phyloP scores from a whole-genome alignment of 1,140 invertebrate genomes.

The Brachionus manjavacas region DNA sequence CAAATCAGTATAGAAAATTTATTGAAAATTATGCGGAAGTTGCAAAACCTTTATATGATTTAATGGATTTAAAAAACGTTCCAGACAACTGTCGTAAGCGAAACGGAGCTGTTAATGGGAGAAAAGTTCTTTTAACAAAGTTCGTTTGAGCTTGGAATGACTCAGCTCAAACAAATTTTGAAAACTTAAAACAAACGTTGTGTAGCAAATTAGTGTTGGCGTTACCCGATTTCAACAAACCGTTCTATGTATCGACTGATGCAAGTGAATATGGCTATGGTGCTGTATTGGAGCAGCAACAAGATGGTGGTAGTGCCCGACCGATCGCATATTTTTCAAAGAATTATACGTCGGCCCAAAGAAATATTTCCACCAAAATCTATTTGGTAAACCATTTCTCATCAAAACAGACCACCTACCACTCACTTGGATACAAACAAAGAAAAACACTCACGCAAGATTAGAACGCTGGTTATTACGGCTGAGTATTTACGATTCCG shows the following conservation, averaged over 20 bases:
- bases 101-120: neutral
- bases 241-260: conserved; percentile 56
- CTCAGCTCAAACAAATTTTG: neutral
- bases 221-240: conserved; percentile 48
- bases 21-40: conserved; percentile 24
- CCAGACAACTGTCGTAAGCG: neutral
- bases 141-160: no score
- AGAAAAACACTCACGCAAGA: conserved; percentile 39
- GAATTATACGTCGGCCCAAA: conserved; percentile 1
- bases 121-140: neutral
- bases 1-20: neutral
- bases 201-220: neutral
- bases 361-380: conserved; percentile 52
- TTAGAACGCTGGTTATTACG: neutral
- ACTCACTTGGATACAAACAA: conserved; percentile 51
- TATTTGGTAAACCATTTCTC: conserved; percentile 57
- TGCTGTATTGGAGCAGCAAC: conserved; percentile 53
- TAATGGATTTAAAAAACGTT: conserved; percentile 2
- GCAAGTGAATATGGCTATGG: conserved; percentile 54
- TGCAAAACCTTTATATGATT: neutral
- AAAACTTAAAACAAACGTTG: neutral
- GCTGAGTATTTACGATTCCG: neutral
- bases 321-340: conserved; percentile 9
- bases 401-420: conserved; percentile 60
- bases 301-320: neutral